Conservation (phyloP, 2,888 invertebrate species). For the Epistrophe grossulariae region DNA sequence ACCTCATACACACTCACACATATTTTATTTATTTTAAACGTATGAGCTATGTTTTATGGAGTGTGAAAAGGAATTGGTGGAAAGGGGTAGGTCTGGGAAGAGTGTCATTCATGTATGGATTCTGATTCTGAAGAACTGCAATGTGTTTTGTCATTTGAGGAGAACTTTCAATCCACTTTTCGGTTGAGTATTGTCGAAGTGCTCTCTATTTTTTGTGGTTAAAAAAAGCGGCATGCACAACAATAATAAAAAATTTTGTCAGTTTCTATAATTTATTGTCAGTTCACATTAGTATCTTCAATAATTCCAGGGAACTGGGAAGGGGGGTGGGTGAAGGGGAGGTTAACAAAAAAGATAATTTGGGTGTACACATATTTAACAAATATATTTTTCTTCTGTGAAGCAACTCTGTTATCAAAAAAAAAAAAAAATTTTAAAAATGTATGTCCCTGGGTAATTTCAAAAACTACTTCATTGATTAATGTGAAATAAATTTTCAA, state of each 20-base stretch:
- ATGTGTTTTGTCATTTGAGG: neutral
- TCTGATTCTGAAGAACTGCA: neutral
- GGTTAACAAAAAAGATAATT: neutral
- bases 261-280: too few relatives aligned
- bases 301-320: too few relatives aligned
- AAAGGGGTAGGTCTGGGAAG: neutral
- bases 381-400: too few relatives aligned
- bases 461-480: too few relatives aligned
- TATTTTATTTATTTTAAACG: neutral
- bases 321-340: too few relatives aligned
- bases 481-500: too few relatives aligned
- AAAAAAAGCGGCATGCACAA: too few relatives aligned
- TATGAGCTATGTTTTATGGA: neutral
- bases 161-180: slow-evolving; percentile 9
- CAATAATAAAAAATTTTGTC: too few relatives aligned
- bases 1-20: neutral
- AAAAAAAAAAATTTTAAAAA: too few relatives aligned
- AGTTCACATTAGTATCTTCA: too few relatives aligned
- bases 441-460: too few relatives aligned
- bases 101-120: neutral
- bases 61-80: neutral
- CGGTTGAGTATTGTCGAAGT: neutral
- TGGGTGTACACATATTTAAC: neutral
- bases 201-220: neutral
- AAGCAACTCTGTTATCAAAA: too few relatives aligned